Conservation (phyloP, 1,140 invertebrate genomes). For the Battus philenor region DNA sequence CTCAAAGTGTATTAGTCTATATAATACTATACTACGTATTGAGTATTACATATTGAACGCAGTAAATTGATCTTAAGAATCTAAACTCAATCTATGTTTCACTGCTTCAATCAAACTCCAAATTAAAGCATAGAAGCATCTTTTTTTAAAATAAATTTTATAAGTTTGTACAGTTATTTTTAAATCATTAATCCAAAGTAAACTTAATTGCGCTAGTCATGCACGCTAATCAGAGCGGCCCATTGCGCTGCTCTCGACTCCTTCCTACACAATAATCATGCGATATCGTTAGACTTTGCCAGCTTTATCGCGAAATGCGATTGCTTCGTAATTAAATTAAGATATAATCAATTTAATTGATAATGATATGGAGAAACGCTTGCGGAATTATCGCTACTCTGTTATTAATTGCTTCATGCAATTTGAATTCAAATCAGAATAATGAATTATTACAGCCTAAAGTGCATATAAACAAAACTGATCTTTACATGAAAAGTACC, state of each 20-base stretch:
- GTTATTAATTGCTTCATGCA: conserved; percentile 10
- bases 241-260: not conserved
- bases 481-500: too few relatives aligned
- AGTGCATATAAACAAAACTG: too few relatives aligned
- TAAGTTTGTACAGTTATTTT: too few relatives aligned
- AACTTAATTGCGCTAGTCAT: not conserved
- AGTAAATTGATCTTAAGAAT: too few relatives aligned
- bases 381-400: conserved; percentile 1
- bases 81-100: too few relatives aligned
- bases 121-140: too few relatives aligned
- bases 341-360: conserved; percentile 16
- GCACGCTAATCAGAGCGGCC: not conserved
- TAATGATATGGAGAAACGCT: conserved; percentile 7
- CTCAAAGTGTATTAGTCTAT: too few relatives aligned
- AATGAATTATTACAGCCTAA: too few relatives aligned
- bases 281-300: not conserved
- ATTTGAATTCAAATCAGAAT: conserved; percentile 1
- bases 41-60: too few relatives aligned
- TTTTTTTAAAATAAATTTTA: too few relatives aligned
- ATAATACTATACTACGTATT: too few relatives aligned
- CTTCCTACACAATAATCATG: not conserved
- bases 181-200: not conserved
- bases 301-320: conserved; percentile 1
- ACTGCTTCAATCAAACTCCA: too few relatives aligned
- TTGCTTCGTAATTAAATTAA: conserved; percentile 16